These are phyloP conservation scores for Sarcophaga carnaria DNA, from an alignment of 2,888 invertebrate species.

Conservation along the genomic window DNA sequence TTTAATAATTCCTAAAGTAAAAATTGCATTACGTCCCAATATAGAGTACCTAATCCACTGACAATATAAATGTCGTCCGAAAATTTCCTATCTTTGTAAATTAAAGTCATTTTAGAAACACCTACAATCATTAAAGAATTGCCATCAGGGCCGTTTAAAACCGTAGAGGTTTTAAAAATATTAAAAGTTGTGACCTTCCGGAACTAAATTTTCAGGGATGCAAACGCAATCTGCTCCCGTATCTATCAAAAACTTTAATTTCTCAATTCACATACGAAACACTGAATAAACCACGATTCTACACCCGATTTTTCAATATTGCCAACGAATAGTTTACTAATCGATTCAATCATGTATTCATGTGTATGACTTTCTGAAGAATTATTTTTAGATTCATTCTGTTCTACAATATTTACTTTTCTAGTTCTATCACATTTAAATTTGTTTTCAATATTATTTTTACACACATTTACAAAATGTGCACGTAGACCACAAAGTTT, in stretches of 20 bases:
- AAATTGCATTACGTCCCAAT: slow-evolving; percentile 11
- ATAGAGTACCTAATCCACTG: slow-evolving; percentile 2
- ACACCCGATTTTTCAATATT: neutral
- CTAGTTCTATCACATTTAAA: neutral
- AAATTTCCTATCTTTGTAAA: slow-evolving; percentile 49
- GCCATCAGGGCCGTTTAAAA: neutral
- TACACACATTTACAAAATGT: too few species aligned
- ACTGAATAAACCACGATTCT: neutral
- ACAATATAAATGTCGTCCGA: slow-evolving; percentile 17
- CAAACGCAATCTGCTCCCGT: slow-evolving; percentile 36
- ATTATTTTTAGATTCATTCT: neutral
- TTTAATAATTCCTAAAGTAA: neutral
- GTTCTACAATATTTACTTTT: neutral
- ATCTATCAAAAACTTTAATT: slow-evolving; percentile 29
- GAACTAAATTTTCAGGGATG: neutral
- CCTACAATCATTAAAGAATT: slow-evolving; percentile 9
- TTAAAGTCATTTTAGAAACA: slow-evolving; percentile 45
- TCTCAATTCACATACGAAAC: neutral
- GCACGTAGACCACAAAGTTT: too few species aligned
- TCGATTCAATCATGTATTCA: neutral
- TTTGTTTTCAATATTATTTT: too few species aligned
- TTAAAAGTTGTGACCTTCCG: neutral
- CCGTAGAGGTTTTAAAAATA: neutral
- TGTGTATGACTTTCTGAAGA: neutral
- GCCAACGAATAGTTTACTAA: neutral